A percentile compares a stretch with the other conserved stretches of the same genome.
Evolutionary conservation across 2,888 invertebrate species (phyloP).

Genomic region (Petrophora chlorosata): DNA sequence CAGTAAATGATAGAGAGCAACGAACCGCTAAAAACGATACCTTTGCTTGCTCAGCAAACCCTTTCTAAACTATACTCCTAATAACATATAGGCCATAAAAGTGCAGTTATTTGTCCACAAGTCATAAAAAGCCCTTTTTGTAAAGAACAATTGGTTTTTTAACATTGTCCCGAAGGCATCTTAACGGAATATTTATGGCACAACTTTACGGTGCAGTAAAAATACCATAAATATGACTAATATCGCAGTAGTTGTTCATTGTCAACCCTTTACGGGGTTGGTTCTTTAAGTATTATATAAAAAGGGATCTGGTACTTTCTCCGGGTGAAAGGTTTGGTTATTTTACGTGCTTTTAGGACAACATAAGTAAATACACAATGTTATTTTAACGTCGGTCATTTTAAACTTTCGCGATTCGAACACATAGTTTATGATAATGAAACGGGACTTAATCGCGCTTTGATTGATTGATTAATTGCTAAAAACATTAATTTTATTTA

Average conservation of each 20-base stretch:
- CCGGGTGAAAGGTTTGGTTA: slow-evolving; percentile 2
- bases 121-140: slow-evolving; percentile 11
- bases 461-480: too few species aligned
- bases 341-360: neutral
- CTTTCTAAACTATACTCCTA: slow-evolving; percentile 3
- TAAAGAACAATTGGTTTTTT: slow-evolving; percentile 27
- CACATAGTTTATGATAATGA: too few species aligned
- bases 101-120: slow-evolving; percentile 5
- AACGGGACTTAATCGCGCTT: too few species aligned
- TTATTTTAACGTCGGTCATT: too few species aligned
- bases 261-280: slow-evolving; percentile 28
- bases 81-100: slow-evolving; percentile 8
- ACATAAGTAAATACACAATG: neutral
- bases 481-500: too few species aligned
- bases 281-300: slow-evolving; percentile 21
- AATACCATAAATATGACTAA: slow-evolving; percentile 29
- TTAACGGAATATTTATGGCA: slow-evolving; percentile 17
- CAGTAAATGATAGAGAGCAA: too few species aligned
- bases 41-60: neutral
- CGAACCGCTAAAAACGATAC: neutral
- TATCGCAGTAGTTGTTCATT: slow-evolving; percentile 22
- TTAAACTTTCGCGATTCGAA: too few species aligned
- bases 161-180: slow-evolving; percentile 36
- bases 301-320: slow-evolving; percentile 9
- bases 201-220: slow-evolving; percentile 29